These are phyloP conservation scores for Manacus vitellinus DNA, from an alignment of 2,113 vertebrate genomes.

Conservation along the genomic window DNA sequence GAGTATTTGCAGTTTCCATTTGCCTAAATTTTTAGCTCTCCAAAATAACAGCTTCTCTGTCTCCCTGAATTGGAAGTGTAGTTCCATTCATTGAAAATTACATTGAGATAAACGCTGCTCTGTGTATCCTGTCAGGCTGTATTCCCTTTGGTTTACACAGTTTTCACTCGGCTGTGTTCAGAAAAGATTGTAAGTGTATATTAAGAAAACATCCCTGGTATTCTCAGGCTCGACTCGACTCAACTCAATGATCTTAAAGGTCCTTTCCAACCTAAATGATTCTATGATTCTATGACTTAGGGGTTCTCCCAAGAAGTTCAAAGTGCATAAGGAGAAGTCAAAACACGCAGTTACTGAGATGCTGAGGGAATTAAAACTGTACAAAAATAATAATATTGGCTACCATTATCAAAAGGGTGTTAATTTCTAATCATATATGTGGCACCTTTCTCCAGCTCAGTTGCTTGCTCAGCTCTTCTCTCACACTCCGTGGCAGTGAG, in stretches of 20 bases:
- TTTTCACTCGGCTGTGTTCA: background rate
- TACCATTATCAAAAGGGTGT: background rate
- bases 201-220: background rate
- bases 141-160: background rate
- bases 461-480: background rate
- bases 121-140: background rate
- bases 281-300: background rate
- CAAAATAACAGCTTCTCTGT: background rate
- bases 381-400: background rate
- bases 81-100: background rate
- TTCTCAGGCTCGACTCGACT: background rate
- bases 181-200: background rate
- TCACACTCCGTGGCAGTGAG: background rate
- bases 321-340: background rate
- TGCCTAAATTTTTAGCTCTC: background rate
- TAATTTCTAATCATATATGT: background rate
- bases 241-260: background rate
- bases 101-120: background rate
- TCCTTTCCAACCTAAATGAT: background rate
- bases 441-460: background rate
- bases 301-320: background rate
- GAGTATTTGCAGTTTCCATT: background rate
- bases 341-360: background rate
- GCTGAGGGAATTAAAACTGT: background rate
- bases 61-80: background rate